phyloP scores from a whole-genome alignment of 2,113 vertebrate species.

The Phylloscopus trochiloides region DNA sequence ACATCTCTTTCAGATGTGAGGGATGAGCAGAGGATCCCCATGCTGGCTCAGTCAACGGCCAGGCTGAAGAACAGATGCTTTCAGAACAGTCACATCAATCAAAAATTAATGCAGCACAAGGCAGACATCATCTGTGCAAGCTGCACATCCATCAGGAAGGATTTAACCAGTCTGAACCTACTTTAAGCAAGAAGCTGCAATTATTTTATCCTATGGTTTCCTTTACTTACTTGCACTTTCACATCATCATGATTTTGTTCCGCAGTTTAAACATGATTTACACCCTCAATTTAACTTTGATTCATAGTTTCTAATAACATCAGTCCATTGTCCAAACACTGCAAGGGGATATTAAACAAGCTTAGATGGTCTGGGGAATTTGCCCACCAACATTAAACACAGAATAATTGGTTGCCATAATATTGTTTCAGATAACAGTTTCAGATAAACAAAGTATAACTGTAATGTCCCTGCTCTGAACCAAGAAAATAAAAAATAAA shows the following conservation, averaged over 20 bases:
- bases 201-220: not conserved
- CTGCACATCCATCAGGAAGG: not conserved
- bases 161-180: not conserved
- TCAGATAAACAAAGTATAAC: not conserved
- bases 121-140: not conserved
- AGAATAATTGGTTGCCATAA: slow-evolving; percentile 6
- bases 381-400: not conserved
- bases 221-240: not conserved
- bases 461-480: not conserved
- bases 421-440: not conserved
- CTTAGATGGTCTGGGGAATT: slow-evolving; percentile 7
- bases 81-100: not conserved
- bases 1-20: not conserved
- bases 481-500: not conserved
- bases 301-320: slow-evolving; percentile 44
- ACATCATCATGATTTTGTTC: slow-evolving; percentile 10
- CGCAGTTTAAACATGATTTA: slow-evolving; percentile 26
- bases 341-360: slow-evolving; percentile 11
- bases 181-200: not conserved
- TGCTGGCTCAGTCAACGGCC: accelerated
- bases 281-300: slow-evolving; percentile 42
- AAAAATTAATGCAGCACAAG: not conserved
- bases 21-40: not conserved
- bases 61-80: not conserved
- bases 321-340: slow-evolving; percentile 25